phyloP scores from a whole-genome alignment of 2,113 vertebrate genomes.

The Rhombomys opimus region DNA sequence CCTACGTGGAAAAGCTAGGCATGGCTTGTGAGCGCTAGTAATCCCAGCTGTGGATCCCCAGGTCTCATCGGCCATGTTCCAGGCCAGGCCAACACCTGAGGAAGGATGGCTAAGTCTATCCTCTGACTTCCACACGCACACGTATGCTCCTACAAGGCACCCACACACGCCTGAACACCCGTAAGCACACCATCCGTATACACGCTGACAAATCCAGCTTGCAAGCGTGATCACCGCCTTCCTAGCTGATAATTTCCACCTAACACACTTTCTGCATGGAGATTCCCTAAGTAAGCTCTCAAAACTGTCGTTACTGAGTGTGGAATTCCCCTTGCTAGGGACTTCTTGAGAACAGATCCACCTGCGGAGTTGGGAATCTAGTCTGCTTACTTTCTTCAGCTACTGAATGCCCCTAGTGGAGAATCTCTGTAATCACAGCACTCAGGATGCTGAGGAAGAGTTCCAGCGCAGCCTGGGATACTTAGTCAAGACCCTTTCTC shows the following conservation, averaged over 20 bases:
- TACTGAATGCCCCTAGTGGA: neutral
- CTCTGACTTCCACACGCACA: neutral
- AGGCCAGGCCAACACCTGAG: neutral
- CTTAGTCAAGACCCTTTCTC: neutral
- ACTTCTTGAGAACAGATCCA: neutral
- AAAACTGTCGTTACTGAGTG: neutral
- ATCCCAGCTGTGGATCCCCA: neutral
- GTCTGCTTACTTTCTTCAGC: neutral
- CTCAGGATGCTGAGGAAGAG: neutral
- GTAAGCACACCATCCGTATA: neutral
- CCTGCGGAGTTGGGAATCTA: neutral
- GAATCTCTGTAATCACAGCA: neutral
- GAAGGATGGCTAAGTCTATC: neutral
- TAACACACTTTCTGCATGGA: neutral
- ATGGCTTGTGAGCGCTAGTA: no score
- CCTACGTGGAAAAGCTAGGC: neutral
- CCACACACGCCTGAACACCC: neutral
- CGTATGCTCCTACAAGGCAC: no score
- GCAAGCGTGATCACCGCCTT: neutral
- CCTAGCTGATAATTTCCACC: neutral
- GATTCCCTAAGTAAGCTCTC: neutral
- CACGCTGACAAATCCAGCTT: neutral
- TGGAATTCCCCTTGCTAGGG: neutral
- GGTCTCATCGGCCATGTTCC: neutral
- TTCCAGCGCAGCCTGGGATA: neutral